Percentiles rank a stretch among this genome's conserved stretches.
These are phyloP conservation scores for Camelus dromedarius DNA, from an alignment of 2,113 vertebrate genomes.

Conservation along the genomic window DNA sequence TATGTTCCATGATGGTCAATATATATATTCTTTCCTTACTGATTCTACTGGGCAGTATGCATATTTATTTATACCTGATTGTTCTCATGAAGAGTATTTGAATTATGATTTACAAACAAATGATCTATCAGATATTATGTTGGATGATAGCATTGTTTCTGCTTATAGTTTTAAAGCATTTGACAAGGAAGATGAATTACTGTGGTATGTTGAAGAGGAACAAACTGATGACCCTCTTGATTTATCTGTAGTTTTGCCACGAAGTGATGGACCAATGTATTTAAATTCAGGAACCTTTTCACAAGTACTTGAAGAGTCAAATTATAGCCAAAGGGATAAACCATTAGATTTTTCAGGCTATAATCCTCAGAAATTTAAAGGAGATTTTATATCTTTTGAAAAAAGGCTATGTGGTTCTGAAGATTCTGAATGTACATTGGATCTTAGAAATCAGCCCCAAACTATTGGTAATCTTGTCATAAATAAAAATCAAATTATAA, in stretches of 20 bases:
- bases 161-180: constrained; percentile 95
- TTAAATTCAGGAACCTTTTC: constrained; percentile 94
- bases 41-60: constrained; percentile 94
- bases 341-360: constrained; percentile 92
- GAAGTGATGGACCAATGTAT: constrained; percentile 93
- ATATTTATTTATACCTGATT: constrained; percentile 93
- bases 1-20: constrained; percentile 95
- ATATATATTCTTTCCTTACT: constrained; percentile 96
- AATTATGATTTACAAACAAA: constrained; percentile 85
- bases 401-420: constrained; percentile 72
- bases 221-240: constrained; percentile 91
- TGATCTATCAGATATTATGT: constrained; percentile 85
- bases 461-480: not conserved
- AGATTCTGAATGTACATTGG: constrained; percentile 88
- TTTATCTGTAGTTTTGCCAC: constrained; percentile 93
- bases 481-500: constrained; percentile 71
- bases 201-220: constrained; percentile 92
- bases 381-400: constrained; percentile 88
- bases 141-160: constrained; percentile 90
- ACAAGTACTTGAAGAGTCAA: constrained; percentile 93
- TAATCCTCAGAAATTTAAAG: constrained; percentile 92
- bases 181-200: constrained; percentile 92
- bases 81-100: constrained; percentile 86
- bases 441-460: constrained; percentile 89
- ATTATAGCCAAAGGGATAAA: constrained; percentile 89